Evolutionary conservation across 1,140 invertebrate genomes (phyloP), one percentile per base, ranked within the genome.

Genomic region (Ridgeia piscesae): DNA sequence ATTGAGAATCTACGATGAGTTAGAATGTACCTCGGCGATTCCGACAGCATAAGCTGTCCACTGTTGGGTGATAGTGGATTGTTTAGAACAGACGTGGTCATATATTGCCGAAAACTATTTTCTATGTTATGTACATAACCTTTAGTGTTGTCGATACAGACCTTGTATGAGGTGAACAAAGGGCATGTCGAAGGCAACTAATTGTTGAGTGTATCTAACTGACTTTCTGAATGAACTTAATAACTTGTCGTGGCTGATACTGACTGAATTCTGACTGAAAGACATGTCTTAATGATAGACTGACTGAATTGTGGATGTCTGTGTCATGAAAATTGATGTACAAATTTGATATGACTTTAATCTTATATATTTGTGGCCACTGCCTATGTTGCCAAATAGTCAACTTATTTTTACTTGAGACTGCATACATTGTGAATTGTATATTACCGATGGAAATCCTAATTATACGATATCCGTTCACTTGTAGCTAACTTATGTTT

Each of bases 341-440:
- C 58, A 77, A 77, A 27, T 77, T 77, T 77, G 14, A 77, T 77
- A 77, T 31, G 58, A 77, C 58, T 50, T 50, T 77, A 77, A 77
- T 21, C 58, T 77, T 31, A 77, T 77, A 77, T 77, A 77, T 77
- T 77, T 77, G 17, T 21, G 58, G 58, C 17, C 58, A 77, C 58
- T 77, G 58, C 14, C 27, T 42, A 21, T 77, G 58, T 77, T 77
- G 58, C 58, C 58, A 21, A 21, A 14, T 77, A 77, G 58, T 77
- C 58, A 77, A 77, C 58, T 14, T 77, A 77, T 77, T 77, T 77
- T 77, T 77, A 77, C 58, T 77, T 77, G 58, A 77, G 58, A 77
- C 0, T 77, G 58, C 11, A 77, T 77, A 77, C 27, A 77, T 77
- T 77, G 58, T 77, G 58, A 77, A 14, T 77, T 77, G 17, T 77